Evolutionary conservation across 2,797 vertebrate species (phyloP).

Genomic region (Lagothrix lagotricha): DNA sequence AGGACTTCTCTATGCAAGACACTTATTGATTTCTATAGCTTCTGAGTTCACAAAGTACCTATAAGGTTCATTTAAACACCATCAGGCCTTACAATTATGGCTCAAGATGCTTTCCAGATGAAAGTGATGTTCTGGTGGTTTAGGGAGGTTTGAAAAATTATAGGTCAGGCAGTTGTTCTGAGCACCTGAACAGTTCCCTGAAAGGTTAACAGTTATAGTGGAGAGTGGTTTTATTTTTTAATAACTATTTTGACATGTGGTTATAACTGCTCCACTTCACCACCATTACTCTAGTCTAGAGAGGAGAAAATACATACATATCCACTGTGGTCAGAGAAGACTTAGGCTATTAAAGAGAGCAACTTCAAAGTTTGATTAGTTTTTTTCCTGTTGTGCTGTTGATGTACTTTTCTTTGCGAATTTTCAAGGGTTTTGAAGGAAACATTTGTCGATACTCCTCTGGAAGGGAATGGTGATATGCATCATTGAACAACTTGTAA

Average conservation of each 20-base stretch:
- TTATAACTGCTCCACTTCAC: background rate
- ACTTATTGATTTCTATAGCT: conserved; percentile 65
- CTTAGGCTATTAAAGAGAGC: background rate
- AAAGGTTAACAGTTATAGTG: background rate
- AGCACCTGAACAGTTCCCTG: background rate
- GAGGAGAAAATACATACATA: background rate
- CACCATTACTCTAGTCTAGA: background rate
- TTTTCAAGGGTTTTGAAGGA: background rate
- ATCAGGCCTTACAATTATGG: background rate
- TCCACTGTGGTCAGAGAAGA: background rate
- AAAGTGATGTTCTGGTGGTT: conserved; percentile 22
- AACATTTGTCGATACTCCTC: background rate
- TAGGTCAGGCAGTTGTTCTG: background rate
- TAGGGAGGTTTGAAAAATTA: conserved; percentile 18
- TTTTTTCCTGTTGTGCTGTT: background rate
- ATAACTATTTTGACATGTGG: background rate
- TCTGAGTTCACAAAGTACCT: conserved; percentile 46
- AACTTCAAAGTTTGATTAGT: background rate
- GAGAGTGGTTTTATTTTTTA: conserved; percentile 14
- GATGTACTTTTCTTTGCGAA: conserved; percentile 13
- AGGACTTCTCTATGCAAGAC: conserved; percentile 61
- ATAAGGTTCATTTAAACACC: conserved; percentile 60
- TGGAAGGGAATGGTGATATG: background rate
- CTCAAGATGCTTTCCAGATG: conserved; percentile 27
- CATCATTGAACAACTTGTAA: background rate